phyloP scores from a whole-genome alignment of 2,888 invertebrate genomes.

The Cataglyphis albicans region DNA sequence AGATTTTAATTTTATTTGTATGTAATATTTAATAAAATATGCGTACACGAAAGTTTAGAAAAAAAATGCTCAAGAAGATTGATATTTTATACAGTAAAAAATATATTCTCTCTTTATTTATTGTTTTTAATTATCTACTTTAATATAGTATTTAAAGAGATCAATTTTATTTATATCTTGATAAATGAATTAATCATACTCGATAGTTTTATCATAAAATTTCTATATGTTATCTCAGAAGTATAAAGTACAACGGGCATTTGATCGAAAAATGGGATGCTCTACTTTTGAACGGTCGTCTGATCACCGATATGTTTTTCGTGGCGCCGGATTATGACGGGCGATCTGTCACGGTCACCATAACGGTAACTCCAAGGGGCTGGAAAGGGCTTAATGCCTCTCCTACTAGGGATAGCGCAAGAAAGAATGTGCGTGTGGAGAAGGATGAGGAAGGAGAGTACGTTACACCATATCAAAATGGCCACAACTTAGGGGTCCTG shows the following conservation, averaged over 20 bases:
- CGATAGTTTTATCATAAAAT: slow-evolving; percentile 31
- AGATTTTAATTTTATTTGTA: neutral
- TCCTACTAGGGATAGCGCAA: slow-evolving; percentile 60
- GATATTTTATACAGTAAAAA: neutral
- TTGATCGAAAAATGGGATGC: slow-evolving; percentile 47
- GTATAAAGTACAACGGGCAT: slow-evolving; percentile 47
- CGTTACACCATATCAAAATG: slow-evolving; percentile 74
- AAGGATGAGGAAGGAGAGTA: slow-evolving; percentile 62
- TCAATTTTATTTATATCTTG: slow-evolving; percentile 6
- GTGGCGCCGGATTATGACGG: slow-evolving; percentile 71
- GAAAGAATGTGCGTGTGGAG: slow-evolving; percentile 58
- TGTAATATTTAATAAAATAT: neutral
- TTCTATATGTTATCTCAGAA: slow-evolving; percentile 38
- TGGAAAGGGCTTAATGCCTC: slow-evolving; percentile 63
- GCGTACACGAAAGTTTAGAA: neutral
- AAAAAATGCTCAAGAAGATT: neutral
- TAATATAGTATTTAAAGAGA: neutral
- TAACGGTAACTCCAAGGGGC: slow-evolving; percentile 69
- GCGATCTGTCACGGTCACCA: slow-evolving; percentile 73
- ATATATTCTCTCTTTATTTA: neutral
- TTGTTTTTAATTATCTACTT: neutral
- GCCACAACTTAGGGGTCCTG: slow-evolving; percentile 74
- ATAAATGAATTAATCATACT: slow-evolving; percentile 16
- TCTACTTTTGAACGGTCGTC: slow-evolving; percentile 61
- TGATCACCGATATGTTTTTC: slow-evolving; percentile 66